These are phyloP conservation scores for Meloidogyne hapla DNA, from an alignment of 1,140 invertebrate species.

Conservation along the genomic window DNA sequence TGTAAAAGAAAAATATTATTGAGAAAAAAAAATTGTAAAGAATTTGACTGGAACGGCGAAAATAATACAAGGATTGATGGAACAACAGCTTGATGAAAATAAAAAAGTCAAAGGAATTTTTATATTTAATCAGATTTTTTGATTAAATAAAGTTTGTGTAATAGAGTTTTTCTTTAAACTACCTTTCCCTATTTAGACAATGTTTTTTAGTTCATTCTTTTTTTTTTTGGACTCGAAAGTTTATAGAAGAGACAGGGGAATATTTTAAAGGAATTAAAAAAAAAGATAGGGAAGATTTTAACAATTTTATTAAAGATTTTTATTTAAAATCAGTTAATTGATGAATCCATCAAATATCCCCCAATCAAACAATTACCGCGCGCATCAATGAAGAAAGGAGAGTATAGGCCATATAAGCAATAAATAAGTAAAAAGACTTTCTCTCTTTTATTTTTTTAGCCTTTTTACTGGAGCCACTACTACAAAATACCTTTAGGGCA, in stretches of 20 bases:
- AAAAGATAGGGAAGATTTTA: too few relatives aligned
- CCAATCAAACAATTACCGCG: neutral
- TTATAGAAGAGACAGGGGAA: too few relatives aligned
- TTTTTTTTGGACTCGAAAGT: too few relatives aligned
- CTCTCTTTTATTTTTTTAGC: neutral
- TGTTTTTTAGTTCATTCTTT: too few relatives aligned
- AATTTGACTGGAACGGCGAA: neutral
- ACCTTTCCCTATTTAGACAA: too few relatives aligned
- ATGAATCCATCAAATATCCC: too few relatives aligned
- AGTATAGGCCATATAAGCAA: neutral
- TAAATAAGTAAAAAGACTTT: neutral
- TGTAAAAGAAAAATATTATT: neutral
- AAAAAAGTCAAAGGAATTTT: neutral
- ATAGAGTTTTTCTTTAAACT: too few relatives aligned
- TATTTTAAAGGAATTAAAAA: too few relatives aligned
- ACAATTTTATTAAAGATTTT: too few relatives aligned
- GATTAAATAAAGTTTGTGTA: neutral
- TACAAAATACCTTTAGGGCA: neutral
- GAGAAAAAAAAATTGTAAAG: neutral
- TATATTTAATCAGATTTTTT: neutral
- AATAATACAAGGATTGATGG: slow-evolving; percentile 2
- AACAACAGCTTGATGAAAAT: neutral
- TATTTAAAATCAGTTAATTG: too few relatives aligned
- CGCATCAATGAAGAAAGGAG: neutral
- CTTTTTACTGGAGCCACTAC: neutral